Evolutionary conservation across 2,113 vertebrate genomes (phyloP), one percentile per base, ranked within the genome.

Genomic region (Menura novaehollandiae): DNA sequence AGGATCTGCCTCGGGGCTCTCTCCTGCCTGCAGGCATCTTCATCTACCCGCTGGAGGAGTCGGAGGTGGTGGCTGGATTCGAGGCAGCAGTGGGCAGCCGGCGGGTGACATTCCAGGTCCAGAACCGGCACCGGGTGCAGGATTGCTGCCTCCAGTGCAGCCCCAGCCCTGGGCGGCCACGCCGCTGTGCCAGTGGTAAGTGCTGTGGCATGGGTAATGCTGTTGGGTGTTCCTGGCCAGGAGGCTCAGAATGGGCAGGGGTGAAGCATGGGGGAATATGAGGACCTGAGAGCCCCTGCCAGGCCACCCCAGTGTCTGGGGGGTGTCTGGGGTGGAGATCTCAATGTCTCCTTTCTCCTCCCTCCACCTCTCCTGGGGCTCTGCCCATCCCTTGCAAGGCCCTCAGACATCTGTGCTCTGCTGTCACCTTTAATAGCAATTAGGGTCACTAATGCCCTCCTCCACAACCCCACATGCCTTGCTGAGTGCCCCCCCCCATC

Each of bases 11-110:
- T 68, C 1, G 5, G 33, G 32, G 72, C 26, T 85, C 37, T 80
- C 46, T 35, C 35, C 77, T 39, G 13, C 69, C 39, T 44, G 1
- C 91, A 99, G 99, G 99, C 43, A 95, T 99, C 87, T 99, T 99
- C 96, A 97, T 99, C 95, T 99, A 99, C 97, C 99, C 99, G 0
- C 98, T 99, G 63, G 98, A 98, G 20, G 99, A 99, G 93, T 98
- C 98, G 1, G 99, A 99, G 96, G 98, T 99, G 52, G 98, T 99
- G 87, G 98, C 99, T 0, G 97, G 98, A 77, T 99, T 99, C 15
- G 98, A 99, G 97, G 99, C 99, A 0, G 97, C 83, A 0, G 98
- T 97, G 3, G 99, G 99, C 37, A 98, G 98, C 73, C 97, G 98
- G 56, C 95, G 98, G 39, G 98, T 99, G 80, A 99, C 98, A 0